Evolutionary conservation across 2,113 vertebrate species (phyloP).

Genomic region (Eurystomus gularis): DNA sequence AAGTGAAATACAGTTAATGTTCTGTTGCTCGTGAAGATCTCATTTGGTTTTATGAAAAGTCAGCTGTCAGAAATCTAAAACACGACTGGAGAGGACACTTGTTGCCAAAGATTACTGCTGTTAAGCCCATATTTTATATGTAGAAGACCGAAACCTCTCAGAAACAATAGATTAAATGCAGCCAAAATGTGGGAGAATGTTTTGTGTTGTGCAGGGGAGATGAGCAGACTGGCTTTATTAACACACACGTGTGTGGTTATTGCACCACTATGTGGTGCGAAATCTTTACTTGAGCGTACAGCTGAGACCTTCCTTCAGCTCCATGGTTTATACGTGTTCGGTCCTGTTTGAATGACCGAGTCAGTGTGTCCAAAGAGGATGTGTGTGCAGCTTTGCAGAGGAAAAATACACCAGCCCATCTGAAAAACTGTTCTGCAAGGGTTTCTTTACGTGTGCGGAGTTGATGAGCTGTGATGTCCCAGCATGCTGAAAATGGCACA

Average conservation of each 20-base stretch:
- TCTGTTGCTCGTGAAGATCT: neutral
- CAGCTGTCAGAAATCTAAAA: neutral
- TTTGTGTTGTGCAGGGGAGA: neutral
- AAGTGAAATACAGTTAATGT: neutral
- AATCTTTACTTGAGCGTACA: neutral
- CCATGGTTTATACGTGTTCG: rapidly evolving
- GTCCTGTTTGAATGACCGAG: neutral
- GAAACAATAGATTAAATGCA: constrained; percentile 13
- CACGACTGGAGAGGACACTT: neutral
- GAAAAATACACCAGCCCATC: neutral
- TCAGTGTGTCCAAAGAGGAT: neutral
- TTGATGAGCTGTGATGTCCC: neutral
- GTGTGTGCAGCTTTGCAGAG: neutral
- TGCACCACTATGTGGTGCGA: too few species aligned
- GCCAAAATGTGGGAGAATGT: neutral
- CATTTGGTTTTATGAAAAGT: neutral
- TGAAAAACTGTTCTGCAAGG: neutral
- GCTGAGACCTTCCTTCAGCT: neutral
- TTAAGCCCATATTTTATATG: neutral
- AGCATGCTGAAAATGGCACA: neutral
- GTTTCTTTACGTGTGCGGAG: neutral
- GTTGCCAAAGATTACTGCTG: neutral
- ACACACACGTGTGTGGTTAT: rapidly evolving
- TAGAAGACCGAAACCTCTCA: neutral
- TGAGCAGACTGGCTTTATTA: neutral